These are phyloP conservation scores for Gymnoscopelus braueri DNA, from an alignment of 2,797 vertebrate genomes.

Conservation along the genomic window DNA sequence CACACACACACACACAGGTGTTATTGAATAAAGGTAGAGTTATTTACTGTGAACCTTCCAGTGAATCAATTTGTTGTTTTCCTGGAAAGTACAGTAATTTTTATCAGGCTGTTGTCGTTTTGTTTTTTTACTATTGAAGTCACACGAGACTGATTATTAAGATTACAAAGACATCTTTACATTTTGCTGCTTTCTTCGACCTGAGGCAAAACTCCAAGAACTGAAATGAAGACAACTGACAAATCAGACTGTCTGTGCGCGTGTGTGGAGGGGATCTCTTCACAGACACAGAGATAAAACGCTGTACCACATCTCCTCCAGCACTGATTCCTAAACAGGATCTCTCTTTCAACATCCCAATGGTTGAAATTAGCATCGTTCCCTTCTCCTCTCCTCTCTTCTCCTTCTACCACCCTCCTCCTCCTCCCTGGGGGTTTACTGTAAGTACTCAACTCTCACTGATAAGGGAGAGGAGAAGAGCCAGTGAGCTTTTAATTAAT, in stretches of 20 bases:
- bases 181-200: too few relatives aligned
- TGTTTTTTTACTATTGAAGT: not conserved
- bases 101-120: too few relatives aligned
- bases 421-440: slow-evolving; percentile 62
- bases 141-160: not conserved
- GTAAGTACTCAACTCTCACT: slow-evolving; percentile 69
- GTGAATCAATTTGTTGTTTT: not conserved
- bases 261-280: slow-evolving; percentile 25
- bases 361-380: slow-evolving; percentile 67
- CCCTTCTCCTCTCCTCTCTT: not conserved
- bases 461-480: slow-evolving; percentile 57
- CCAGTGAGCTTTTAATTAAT: slow-evolving; percentile 76
- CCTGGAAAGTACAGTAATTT: not conserved
- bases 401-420: slow-evolving; percentile 1
- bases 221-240: not conserved
- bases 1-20: not conserved
- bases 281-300: slow-evolving; percentile 54
- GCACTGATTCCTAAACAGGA: slow-evolving; percentile 52
- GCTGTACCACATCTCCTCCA: slow-evolving; percentile 9
- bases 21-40: not conserved
- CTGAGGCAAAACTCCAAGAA: too few relatives aligned
- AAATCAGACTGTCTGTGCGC: not conserved
- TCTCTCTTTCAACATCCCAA: slow-evolving; percentile 32
- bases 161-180: not conserved
- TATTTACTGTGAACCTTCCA: not conserved